Base-by-base conservation (phyloP, 2,888 invertebrate species). In the Sepioteuthis lessoniana region DNA sequence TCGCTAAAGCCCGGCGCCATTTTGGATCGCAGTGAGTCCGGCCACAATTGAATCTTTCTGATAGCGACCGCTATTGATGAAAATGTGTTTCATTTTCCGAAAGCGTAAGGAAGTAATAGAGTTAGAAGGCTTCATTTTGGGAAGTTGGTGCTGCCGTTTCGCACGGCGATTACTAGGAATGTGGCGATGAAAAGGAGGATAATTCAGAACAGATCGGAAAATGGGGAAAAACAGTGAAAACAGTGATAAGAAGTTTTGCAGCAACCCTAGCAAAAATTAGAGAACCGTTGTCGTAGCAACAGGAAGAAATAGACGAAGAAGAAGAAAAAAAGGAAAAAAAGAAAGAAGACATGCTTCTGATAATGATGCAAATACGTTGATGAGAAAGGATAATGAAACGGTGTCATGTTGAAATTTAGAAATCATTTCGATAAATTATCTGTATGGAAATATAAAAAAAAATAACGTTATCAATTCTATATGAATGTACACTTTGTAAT, bases 11-110 rank as follows among this genome's bases (percentile, higher is more conserved):
- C n/a, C 76, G 35, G 4, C n/a, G 76, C 76, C n/a, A 76, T n/a
- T 35, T 76, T 76, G n/a, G 35, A 76, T 76, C n/a, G n/a, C 1
- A 19, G 76, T 76, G 25, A n/a, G 76, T 35, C 19, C n/a, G 76
- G 76, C 76, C 76, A 76, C 76, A 76, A 76, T 76, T 76, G 76
- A 76, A 76, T 76, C n/a, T 76, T 76, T 76, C n/a, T n/a, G 76
- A 76, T 76, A 76, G 76, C 76, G 35, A 76, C n/a, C 13, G 76
- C 76, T 25, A 76, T 76, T n/a, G 76, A 76, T n/a, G n/a, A 76
- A 76, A 76, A 76, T 76, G 76, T 76, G 76, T 76, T n/a, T 76
- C 76, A 76, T 76, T 76, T 76, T 76, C 76, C n/a, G 76, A 76
- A 76, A 76, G 76, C 76, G 76, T 76, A 76, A 35, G 76, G 13